Conservation (phyloP, 2,113 vertebrate species). For the Eidolon helvum region DNA sequence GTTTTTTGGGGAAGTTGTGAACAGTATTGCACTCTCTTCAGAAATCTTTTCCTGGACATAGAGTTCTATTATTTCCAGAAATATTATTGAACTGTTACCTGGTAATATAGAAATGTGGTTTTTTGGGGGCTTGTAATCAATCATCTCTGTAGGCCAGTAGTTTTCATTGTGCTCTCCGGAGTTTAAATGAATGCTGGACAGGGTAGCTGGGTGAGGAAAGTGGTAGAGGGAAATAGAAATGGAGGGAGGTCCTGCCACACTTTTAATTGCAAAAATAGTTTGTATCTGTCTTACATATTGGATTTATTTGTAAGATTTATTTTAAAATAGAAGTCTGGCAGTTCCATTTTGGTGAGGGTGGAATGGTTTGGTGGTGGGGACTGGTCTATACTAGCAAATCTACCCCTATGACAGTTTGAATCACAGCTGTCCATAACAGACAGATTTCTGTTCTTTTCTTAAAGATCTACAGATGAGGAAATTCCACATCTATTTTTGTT, state of each 20-base stretch:
- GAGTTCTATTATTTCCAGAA: not conserved
- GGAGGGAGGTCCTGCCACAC: not conserved
- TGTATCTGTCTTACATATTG: not conserved
- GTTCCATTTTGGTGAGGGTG: not conserved
- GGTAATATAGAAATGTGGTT: not conserved
- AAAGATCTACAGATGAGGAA: not conserved
- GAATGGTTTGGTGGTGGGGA: not conserved
- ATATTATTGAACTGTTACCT: not conserved
- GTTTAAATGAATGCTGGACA: not conserved
- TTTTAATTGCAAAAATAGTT: not conserved
- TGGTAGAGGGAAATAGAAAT: not conserved
- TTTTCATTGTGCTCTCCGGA: not conserved
- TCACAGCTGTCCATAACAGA: not conserved
- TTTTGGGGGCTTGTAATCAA: not conserved
- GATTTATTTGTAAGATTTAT: not conserved
- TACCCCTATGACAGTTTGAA: not conserved
- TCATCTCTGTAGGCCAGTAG: not conserved
- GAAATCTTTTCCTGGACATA: not conserved
- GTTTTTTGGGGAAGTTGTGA: not conserved
- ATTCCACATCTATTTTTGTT: not conserved
- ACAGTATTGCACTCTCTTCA: not conserved
- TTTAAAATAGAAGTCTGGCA: not conserved
- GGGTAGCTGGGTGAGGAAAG: accelerated
- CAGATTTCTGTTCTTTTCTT: not conserved
- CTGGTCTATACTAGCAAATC: not conserved